A percentile compares a stretch with the other conserved stretches of the same genome.
These are phyloP conservation scores for Sebastes ruberrimus DNA, from an alignment of 2,797 vertebrate species.

Conservation along the genomic window DNA sequence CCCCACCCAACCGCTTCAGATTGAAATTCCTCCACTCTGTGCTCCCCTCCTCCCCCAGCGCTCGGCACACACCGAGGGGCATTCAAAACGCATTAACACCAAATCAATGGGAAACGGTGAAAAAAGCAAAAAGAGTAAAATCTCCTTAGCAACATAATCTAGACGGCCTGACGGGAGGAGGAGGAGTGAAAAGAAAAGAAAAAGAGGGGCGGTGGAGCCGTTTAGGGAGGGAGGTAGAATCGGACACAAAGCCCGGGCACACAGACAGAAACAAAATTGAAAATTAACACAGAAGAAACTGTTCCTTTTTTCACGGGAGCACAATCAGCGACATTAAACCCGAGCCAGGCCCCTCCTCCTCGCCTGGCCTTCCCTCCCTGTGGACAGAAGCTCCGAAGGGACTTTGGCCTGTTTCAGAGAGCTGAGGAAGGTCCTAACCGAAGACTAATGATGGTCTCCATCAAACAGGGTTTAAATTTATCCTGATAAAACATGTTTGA, in stretches of 20 bases:
- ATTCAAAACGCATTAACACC: conserved; percentile 99
- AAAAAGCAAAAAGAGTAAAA: conserved; percentile 89
- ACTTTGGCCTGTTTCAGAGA: conserved; percentile 4
- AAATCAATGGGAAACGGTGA: conserved; percentile 99
- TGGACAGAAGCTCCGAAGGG: conserved; percentile 10
- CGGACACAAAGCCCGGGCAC: conserved; percentile 90
- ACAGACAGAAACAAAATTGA: conserved; percentile 94
- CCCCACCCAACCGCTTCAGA: conserved; percentile 94
- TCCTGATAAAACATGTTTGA: not conserved
- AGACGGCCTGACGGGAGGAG: conserved; percentile 86
- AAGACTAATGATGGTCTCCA: not conserved
- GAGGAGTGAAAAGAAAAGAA: conserved; percentile 79
- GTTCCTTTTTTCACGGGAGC: conserved; percentile 94
- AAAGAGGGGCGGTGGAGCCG: conserved; percentile 88
- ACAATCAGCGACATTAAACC: conserved; percentile 97
- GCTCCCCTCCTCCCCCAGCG: conserved; percentile 86
- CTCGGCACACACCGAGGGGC: conserved; percentile 96
- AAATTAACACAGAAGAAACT: conserved; percentile 99
- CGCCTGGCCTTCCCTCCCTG: conserved; percentile 9
- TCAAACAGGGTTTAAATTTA: not conserved
- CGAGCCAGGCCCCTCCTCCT: conserved; percentile 48
- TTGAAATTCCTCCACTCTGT: conserved; percentile 97
- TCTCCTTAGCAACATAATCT: conserved; percentile 99
- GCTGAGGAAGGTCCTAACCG: not conserved
- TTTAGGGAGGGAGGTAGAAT: conserved; percentile 89